Evolutionary conservation across 2,888 invertebrate species (phyloP).

Genomic region (Melieria picta): DNA sequence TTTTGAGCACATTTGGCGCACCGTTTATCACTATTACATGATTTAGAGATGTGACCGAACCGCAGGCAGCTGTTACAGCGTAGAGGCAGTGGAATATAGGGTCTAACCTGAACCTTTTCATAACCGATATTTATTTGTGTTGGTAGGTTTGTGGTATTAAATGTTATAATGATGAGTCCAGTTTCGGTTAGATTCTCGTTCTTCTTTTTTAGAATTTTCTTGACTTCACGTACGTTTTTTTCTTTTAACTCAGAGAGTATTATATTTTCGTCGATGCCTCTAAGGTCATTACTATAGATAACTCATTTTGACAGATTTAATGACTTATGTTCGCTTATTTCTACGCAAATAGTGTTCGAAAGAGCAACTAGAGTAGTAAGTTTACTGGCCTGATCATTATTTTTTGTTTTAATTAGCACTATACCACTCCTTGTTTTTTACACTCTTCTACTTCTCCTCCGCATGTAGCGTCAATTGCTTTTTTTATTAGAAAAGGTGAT

Average conservation of each 20-base stretch:
- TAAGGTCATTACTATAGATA: conserved; percentile 14
- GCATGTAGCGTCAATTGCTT: conserved; percentile 27
- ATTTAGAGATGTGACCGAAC: no score
- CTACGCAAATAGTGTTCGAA: conserved; percentile 14
- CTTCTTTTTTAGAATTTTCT: background rate
- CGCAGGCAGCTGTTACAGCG: no score
- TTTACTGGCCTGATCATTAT: conserved; percentile 19
- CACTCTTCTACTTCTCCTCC: conserved; percentile 28
- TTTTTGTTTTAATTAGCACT: conserved; percentile 31
- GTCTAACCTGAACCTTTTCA: no score
- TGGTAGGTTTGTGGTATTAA: no score
- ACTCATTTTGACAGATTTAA: conserved; percentile 22
- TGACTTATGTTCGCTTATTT: conserved; percentile 15
- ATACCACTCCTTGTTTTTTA: conserved; percentile 30
- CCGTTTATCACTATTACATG: no score
- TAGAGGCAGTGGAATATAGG: no score
- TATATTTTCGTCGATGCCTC: background rate
- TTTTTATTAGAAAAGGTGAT: conserved; percentile 30
- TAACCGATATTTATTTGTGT: no score
- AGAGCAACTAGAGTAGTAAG: conserved; percentile 17
- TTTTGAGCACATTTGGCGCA: no score
- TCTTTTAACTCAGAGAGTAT: conserved; percentile 21
- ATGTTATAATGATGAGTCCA: no score
- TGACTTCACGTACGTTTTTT: conserved; percentile 27
- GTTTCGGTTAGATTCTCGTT: no score